Evolutionary conservation across 2,888 invertebrate species (phyloP).

Genomic region (Lathronympha strigana): DNA sequence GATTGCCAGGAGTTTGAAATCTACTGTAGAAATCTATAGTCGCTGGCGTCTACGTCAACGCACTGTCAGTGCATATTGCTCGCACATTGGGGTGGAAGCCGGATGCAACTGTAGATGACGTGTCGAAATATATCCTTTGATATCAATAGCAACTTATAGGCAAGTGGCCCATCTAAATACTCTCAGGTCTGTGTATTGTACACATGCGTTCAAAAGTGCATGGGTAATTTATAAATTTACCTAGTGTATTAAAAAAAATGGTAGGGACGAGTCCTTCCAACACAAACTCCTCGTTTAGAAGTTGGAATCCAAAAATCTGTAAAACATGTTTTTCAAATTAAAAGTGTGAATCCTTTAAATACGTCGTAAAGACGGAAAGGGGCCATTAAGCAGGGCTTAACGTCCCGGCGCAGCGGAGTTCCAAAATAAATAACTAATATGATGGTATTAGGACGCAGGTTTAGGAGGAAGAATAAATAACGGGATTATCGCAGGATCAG

Average conservation of each 20-base stretch:
- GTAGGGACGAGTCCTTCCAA: not conserved
- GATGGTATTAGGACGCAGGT: constrained; percentile 51
- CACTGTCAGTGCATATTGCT: too few species aligned
- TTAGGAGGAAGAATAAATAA: constrained; percentile 71
- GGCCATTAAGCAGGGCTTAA: constrained; percentile 66
- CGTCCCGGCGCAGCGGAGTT: constrained; percentile 55
- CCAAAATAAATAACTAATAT: constrained; percentile 67
- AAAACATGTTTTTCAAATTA: constrained; percentile 30
- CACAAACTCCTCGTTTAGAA: not conserved
- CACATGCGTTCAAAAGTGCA: too few species aligned
- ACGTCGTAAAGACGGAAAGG: constrained; percentile 54
- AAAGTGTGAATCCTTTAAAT: constrained; percentile 40
- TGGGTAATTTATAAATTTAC: too few species aligned
- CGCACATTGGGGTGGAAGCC: too few species aligned
- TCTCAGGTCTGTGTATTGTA: too few species aligned
- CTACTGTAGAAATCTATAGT: too few species aligned
- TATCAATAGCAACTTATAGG: too few species aligned
- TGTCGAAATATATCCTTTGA: too few species aligned
- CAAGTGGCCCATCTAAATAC: too few species aligned
- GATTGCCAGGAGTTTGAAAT: too few species aligned
- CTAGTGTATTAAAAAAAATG: not conserved
- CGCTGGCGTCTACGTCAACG: too few species aligned
- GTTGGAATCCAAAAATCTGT: not conserved
- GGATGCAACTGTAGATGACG: too few species aligned
- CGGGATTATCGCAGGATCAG: constrained; percentile 73